A percentile compares a stretch with the other conserved stretches of the same genome.
Conservation (phyloP, 2,797 vertebrate species). For the Echiichthys vipera region DNA sequence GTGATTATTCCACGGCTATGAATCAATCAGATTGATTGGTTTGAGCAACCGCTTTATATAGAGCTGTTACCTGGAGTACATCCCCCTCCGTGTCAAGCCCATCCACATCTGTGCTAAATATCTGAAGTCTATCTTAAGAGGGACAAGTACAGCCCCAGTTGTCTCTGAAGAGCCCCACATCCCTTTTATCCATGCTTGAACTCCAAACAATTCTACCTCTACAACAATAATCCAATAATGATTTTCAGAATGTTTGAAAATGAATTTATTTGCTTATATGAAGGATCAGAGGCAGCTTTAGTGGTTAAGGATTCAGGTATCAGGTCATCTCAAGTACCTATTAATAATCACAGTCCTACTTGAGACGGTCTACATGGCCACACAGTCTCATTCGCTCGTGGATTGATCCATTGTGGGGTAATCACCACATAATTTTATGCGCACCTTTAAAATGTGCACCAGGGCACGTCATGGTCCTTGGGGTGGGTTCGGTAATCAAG, state of each 20-base stretch:
- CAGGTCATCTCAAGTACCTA: slow-evolving; percentile 85
- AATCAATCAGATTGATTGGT: no score
- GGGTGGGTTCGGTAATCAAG: slow-evolving; percentile 88
- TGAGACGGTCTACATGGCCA: slow-evolving; percentile 85
- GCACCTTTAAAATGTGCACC: slow-evolving; percentile 83
- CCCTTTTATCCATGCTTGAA: slow-evolving; percentile 80
- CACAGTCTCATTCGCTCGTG: slow-evolving; percentile 76
- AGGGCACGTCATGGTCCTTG: slow-evolving; percentile 81
- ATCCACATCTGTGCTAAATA: slow-evolving; percentile 38
- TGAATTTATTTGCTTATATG: slow-evolving; percentile 77
- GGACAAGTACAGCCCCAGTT: slow-evolving; percentile 63
- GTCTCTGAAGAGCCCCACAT: slow-evolving; percentile 70
- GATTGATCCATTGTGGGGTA: slow-evolving; percentile 86
- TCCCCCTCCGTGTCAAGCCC: slow-evolving; percentile 39
- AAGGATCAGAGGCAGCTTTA: slow-evolving; percentile 68
- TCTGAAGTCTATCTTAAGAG: slow-evolving; percentile 63
- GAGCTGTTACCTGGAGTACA: slow-evolving; percentile 19
- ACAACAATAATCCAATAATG: slow-evolving; percentile 86
- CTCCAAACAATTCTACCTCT: slow-evolving; percentile 81
- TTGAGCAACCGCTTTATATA: no score
- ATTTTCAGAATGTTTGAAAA: slow-evolving; percentile 76
- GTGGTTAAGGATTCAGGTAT: slow-evolving; percentile 72
- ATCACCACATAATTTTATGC: slow-evolving; percentile 88
- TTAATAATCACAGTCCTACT: slow-evolving; percentile 89
- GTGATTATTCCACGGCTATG: no score